phyloP scores from a whole-genome alignment of 2,888 invertebrate species.

The Drosophila austrosaltans region DNA sequence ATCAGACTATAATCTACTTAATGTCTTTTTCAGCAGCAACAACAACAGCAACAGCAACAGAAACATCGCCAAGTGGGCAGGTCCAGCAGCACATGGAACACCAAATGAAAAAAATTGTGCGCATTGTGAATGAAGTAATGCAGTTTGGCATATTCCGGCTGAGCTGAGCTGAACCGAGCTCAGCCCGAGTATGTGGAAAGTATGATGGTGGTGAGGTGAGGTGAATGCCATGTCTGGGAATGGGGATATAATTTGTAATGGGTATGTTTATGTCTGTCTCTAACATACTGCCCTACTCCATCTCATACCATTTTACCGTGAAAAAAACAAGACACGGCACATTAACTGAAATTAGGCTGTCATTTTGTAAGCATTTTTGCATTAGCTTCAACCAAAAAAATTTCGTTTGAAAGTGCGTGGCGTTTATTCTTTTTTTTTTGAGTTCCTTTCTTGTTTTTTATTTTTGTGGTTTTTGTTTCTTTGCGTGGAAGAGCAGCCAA shows the following conservation, averaged over 20 bases:
- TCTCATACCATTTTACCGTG: neutral
- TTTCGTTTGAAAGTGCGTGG: constrained; percentile 49
- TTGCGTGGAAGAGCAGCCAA: constrained; percentile 47
- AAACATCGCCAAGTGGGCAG: constrained; percentile 25
- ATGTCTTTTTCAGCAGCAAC: constrained; percentile 71
- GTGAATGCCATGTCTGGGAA: neutral
- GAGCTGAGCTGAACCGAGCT: constrained; percentile 1
- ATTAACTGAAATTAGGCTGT: constrained; percentile 74
- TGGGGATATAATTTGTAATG: constrained; percentile 31
- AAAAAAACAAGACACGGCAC: constrained; percentile 58
- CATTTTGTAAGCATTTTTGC: constrained; percentile 58
- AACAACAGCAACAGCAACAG: constrained; percentile 39
- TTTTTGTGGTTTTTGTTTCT: neutral
- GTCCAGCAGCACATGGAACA: constrained; percentile 20
- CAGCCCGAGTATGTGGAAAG: neutral
- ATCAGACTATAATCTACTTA: constrained; percentile 79
- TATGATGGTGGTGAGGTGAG: neutral
- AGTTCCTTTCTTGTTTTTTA: constrained; percentile 61
- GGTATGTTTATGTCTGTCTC: constrained; percentile 20
- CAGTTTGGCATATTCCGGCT: constrained; percentile 60
- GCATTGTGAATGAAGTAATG: constrained; percentile 73
- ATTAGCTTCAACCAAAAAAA: constrained; percentile 39
- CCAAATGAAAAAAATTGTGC: constrained; percentile 33
- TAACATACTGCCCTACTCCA: constrained; percentile 18
- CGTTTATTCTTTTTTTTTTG: constrained; percentile 20